A percentile compares a stretch with the other conserved stretches of the same genome.
Evolutionary conservation across 2,113 vertebrate species (phyloP).

Genomic region (Nothoprocta perdicaria): DNA sequence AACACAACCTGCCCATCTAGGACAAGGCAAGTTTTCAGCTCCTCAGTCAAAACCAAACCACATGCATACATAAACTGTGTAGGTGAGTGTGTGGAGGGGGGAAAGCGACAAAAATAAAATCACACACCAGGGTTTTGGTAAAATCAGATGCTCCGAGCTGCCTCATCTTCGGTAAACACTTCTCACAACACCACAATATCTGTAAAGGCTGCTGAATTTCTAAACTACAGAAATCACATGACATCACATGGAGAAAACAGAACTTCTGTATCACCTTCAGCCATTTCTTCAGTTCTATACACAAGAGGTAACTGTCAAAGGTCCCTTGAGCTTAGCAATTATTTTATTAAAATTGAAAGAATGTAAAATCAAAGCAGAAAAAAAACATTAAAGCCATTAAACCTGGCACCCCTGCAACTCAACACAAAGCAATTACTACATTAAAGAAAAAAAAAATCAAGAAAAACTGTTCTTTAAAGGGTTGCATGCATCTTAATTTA

Average conservation of each 20-base stretch:
- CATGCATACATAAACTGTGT: not conserved
- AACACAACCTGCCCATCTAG: not conserved
- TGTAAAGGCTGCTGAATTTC: not conserved
- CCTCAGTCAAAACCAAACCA: not conserved
- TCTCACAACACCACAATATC: not conserved
- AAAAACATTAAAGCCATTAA: not conserved
- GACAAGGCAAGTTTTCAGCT: not conserved
- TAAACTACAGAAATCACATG: not conserved
- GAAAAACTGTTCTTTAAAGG: not conserved
- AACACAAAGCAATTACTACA: not conserved
- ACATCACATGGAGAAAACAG: not conserved
- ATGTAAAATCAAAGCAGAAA: not conserved
- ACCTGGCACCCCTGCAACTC: not conserved
- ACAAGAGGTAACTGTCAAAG: not conserved
- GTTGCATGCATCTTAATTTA: not conserved
- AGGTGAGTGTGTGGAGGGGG: too few relatives aligned
- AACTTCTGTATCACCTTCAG: not conserved
- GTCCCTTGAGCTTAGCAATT: not conserved
- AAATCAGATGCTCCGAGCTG: not conserved
- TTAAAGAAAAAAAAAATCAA: slow-evolving; percentile 2
- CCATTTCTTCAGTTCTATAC: not conserved
- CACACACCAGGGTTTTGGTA: not conserved
- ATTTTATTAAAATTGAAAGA: not conserved
- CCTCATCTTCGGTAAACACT: not conserved
- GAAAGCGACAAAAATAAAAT: not conserved